Conservation (phyloP, 2,797 vertebrate genomes). For the Salmo trutta region DNA sequence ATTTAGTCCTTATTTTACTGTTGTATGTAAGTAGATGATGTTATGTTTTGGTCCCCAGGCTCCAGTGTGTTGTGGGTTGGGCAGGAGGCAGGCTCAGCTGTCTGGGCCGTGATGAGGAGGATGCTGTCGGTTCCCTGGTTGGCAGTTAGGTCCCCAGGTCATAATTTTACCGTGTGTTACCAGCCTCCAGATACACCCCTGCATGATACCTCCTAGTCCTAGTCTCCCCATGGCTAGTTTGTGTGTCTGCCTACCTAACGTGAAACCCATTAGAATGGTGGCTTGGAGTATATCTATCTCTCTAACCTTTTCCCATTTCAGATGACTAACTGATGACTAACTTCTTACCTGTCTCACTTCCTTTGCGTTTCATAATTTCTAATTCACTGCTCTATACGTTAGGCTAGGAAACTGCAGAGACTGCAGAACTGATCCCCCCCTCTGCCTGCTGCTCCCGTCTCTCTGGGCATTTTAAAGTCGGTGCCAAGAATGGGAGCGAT, state of each 20-base stretch:
- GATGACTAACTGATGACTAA: background rate
- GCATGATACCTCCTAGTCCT: background rate
- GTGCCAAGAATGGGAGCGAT: background rate
- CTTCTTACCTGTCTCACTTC: background rate
- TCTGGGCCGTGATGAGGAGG: slow-evolving; percentile 70
- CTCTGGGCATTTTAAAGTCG: background rate
- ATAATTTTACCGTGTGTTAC: slow-evolving; percentile 15
- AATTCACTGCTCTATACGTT: background rate
- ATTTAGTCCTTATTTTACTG: background rate
- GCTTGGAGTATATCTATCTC: background rate
- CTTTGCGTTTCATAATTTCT: background rate
- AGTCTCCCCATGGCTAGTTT: background rate
- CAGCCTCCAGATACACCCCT: background rate
- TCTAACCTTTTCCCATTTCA: background rate
- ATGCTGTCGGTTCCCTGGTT: slow-evolving; percentile 69
- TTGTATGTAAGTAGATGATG: background rate
- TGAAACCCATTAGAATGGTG: background rate
- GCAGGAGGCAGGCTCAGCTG: slow-evolving; percentile 50
- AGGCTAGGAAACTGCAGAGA: background rate
- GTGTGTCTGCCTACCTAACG: background rate
- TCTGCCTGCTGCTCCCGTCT: background rate
- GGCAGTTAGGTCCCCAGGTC: slow-evolving; percentile 82
- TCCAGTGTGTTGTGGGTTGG: slow-evolving; percentile 58
- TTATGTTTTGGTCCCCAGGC: slow-evolving; percentile 67
- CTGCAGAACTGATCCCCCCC: background rate